These are phyloP conservation scores for Salvelinus alpinus DNA, from an alignment of 2,113 vertebrate genomes.

Conservation along the genomic window DNA sequence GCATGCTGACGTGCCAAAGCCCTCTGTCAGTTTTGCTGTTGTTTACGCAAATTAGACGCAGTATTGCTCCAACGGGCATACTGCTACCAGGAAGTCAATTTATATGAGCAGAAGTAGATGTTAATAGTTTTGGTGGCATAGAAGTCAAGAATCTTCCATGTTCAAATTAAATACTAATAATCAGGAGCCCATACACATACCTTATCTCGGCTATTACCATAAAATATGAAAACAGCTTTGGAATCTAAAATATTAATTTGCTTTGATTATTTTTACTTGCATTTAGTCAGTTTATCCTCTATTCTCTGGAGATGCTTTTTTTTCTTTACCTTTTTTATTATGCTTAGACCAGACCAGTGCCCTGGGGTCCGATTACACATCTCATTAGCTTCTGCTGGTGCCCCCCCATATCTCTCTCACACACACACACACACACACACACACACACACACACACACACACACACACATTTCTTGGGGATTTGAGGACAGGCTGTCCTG, in stretches of 20 bases:
- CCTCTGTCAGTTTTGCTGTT: slow-evolving; percentile 50
- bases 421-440: slow-evolving; percentile 31
- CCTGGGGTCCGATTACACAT: slow-evolving; percentile 60
- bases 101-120: slow-evolving; percentile 35
- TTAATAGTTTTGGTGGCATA: too few species aligned
- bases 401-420: background rate
- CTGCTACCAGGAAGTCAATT: slow-evolving; percentile 18
- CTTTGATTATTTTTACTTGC: too few species aligned
- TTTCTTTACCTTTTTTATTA: slow-evolving; percentile 60
- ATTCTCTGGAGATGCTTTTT: slow-evolving; percentile 10
- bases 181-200: too few species aligned
- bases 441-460: slow-evolving; percentile 24
- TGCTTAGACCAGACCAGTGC: slow-evolving; percentile 31
- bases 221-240: background rate
- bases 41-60: slow-evolving; percentile 15
- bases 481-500: slow-evolving; percentile 29
- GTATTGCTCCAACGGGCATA: slow-evolving; percentile 14
- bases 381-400: slow-evolving; percentile 46
- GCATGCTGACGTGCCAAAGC: slow-evolving; percentile 34
- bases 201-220: too few species aligned
- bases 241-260: too few species aligned
- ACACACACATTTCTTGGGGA: slow-evolving; percentile 34
- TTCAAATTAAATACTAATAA: too few species aligned
- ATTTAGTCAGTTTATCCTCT: too few species aligned
- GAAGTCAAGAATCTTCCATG: too few species aligned